A percentile compares a stretch with the other conserved stretches of the same genome.
These are phyloP conservation scores for Leptogaster cylindrica DNA, from an alignment of 2,888 invertebrate genomes.

Conservation along the genomic window DNA sequence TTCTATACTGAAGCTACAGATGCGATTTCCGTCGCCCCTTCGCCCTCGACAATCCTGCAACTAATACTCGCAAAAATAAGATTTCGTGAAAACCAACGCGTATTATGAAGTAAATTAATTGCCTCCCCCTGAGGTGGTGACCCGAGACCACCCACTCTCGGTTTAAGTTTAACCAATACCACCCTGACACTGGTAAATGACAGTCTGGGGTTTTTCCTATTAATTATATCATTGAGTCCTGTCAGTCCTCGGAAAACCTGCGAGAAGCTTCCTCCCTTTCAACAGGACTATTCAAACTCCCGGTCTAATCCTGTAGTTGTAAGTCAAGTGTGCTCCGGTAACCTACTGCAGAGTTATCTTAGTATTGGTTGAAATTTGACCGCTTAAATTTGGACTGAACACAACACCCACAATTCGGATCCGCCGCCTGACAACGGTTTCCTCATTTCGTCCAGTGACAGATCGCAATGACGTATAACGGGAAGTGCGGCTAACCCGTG, in stretches of 20 bases:
- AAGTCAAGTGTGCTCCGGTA: conserved; percentile 36
- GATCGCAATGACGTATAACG: conserved; percentile 8
- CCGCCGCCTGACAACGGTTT: neutral
- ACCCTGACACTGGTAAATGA: conserved; percentile 20
- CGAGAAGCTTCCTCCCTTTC: conserved; percentile 15
- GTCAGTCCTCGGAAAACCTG: conserved; percentile 30
- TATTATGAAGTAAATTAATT: conserved; percentile 34
- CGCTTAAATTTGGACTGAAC: conserved; percentile 20
- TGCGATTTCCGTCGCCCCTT: no score
- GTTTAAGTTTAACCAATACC: conserved; percentile 18
- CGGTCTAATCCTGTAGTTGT: conserved; percentile 11
- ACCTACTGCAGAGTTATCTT: conserved; percentile 19
- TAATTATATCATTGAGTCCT: conserved; percentile 41
- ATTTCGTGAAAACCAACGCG: conserved; percentile 23
- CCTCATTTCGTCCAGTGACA: conserved; percentile 1
- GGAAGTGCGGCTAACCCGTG: neutral
- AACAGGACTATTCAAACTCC: conserved; percentile 24
- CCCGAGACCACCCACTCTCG: conserved; percentile 22
- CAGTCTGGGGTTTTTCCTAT: conserved; percentile 24
- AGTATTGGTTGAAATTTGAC: conserved; percentile 20
- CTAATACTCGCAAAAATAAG: neutral
- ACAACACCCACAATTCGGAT: neutral
- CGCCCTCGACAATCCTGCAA: no score
- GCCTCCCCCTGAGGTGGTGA: neutral
- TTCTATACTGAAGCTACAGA: no score